phyloP scores from a whole-genome alignment of 2,888 invertebrate genomes.

The Masnerella sp. region DNA sequence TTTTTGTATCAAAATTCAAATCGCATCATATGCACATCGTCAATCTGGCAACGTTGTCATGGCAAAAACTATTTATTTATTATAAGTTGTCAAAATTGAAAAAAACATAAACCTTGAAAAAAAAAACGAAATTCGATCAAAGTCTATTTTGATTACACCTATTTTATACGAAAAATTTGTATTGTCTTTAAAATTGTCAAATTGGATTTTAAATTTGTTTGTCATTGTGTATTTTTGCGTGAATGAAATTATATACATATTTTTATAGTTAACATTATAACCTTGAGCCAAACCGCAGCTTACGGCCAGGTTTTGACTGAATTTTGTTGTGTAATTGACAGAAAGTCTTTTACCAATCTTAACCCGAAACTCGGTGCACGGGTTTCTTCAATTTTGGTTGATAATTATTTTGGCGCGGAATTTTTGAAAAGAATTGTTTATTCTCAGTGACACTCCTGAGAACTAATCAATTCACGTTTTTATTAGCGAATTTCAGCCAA shows the following conservation, averaged over 20 bases:
- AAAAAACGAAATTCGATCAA: slow-evolving; percentile 15
- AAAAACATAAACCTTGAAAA: neutral
- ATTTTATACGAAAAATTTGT: slow-evolving; percentile 30
- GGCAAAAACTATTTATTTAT: slow-evolving; percentile 46
- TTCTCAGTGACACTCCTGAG: no score
- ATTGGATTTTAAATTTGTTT: slow-evolving; percentile 36
- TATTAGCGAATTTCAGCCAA: no score
- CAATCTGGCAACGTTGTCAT: slow-evolving; percentile 7
- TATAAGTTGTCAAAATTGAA: slow-evolving; percentile 13
- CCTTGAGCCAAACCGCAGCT: no score
- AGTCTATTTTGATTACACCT: slow-evolving; percentile 48
- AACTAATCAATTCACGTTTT: no score
- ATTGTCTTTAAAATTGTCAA: slow-evolving; percentile 9
- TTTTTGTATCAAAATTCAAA: slow-evolving; percentile 31
- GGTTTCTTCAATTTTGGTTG: no score
- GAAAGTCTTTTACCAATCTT: no score
- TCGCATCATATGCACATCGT: slow-evolving; percentile 18
- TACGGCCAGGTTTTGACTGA: no score
- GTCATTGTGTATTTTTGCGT: slow-evolving; percentile 40
- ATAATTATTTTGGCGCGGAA: no score
- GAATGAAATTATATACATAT: slow-evolving; percentile 45
- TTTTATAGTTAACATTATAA: slow-evolving; percentile 57
- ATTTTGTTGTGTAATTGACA: slow-evolving; percentile 46
- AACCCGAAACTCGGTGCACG: no score
- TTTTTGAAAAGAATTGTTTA: no score